phyloP scores from a whole-genome alignment of 2,113 vertebrate genomes.

The Gobius niger region DNA sequence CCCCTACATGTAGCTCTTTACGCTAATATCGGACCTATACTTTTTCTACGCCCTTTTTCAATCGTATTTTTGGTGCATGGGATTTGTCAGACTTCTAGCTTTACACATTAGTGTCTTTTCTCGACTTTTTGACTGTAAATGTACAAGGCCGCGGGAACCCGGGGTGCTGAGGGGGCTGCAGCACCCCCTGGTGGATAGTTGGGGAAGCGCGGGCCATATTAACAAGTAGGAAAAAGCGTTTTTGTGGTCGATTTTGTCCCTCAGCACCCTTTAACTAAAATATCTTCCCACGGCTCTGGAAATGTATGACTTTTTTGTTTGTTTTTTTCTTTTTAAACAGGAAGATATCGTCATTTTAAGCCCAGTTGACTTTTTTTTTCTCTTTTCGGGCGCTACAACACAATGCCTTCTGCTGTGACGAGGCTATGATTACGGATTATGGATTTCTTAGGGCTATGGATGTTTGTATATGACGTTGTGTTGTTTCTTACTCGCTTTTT shows the following conservation, averaged over 20 bases:
- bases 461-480: slow-evolving; percentile 22
- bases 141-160: no score
- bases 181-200: no score
- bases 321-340: background rate
- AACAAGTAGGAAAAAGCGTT: no score
- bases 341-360: slow-evolving; percentile 30
- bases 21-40: slow-evolving; percentile 23
- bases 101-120: slow-evolving; percentile 9
- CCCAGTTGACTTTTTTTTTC: slow-evolving; percentile 38
- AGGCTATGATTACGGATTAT: slow-evolving; percentile 71
- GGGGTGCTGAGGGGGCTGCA: no score
- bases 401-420: slow-evolving; percentile 80
- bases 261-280: no score
- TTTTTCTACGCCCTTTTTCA: background rate
- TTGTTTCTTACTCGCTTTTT: slow-evolving; percentile 32
- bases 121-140: slow-evolving; percentile 19
- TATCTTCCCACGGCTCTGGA: no score
- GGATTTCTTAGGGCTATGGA: slow-evolving; percentile 63
- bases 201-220: no score
- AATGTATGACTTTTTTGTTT: slow-evolving; percentile 27
- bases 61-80: background rate
- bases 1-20: background rate
- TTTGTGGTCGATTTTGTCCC: no score
- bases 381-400: slow-evolving; percentile 30
- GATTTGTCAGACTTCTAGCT: background rate